Evolutionary conservation across 2,113 vertebrate genomes (phyloP), one percentile per base, ranked within the genome.

Genomic region (Lepus americanus): DNA sequence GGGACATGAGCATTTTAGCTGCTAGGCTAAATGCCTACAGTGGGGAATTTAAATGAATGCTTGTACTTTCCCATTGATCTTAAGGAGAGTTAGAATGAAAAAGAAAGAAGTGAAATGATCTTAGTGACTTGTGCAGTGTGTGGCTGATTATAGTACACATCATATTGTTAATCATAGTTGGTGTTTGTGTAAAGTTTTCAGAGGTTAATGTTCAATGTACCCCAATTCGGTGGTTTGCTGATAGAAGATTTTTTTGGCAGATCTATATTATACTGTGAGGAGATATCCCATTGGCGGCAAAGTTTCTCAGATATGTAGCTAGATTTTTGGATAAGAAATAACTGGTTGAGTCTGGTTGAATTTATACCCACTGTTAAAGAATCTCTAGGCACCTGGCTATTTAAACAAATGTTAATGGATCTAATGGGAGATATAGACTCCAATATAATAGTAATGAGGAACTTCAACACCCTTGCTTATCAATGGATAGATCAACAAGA

Each of bases 31-130:
- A 17, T 59, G 55, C 13, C 55, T 59, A 59, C 19, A 59, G 19
- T 59, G 55, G 78, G 93, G 72, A 44, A 89, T 97, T 97, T 95
- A 95, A 96, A 95, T 44, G 69, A 94, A 95, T 83, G 69, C 66
- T 85, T 76, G 81, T 90, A 31, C 14, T 92, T 94, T 90, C 55
- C 81, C 20, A 79, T 81, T 96, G 93, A 92, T 87, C 74, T 49
- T 31, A 67, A 92, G 80, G 92, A 94, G 10, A 23, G n/a, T 55
- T 53, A 95, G 81, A 76, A 53, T 0, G 29, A 73, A 89, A 72
- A 39, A 59, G 44, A 72, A 63, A 78, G 17, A 59, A 76, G 16
- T 39, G 19, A 90, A 90, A 73, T 61, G 16, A 85, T 53, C 14
- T 53, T 63, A 55, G 81, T 67, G 22, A 27, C 53, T 70, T 84